Base-by-base conservation (phyloP, 1,140 invertebrate genomes). In the Halyomorpha halys region DNA sequence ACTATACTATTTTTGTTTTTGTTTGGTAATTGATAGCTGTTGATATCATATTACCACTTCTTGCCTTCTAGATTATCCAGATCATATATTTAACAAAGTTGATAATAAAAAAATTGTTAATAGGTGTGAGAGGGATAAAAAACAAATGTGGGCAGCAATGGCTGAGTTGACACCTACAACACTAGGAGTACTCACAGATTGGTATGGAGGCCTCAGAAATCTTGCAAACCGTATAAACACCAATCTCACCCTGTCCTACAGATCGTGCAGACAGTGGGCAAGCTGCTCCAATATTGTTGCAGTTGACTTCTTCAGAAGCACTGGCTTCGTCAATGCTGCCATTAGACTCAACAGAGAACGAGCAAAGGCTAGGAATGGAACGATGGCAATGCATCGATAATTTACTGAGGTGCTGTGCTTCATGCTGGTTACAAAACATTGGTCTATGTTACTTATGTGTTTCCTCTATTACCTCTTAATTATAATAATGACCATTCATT, bases 111-210 rank as follows among this genome's bases (percentile, higher is more conserved):
- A n/a, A 49, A 6, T 2, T 21, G 19, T 19, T 49, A 49, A 49
- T 49, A 49, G 19, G 19, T 49, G 19, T 23, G 25, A 27, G 27
- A 30, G 25, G 25, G 23, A 27, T 59, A 23, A 6, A 27, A 27
- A 23, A 59, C 54, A 59, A 21, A 59, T 59, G 16, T 77, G 82
- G 70, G 77, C 82, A 13, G 81, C 82, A 30, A 85, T 85, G 83
- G 82, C 82, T 0, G 80, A 86, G 71, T 68, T 85, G 6, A 86
- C 84, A 0, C 81, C 83, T 1, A 76, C 73, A 25, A 70, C 77
- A 0, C 71, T 73, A 65, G 79, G 79, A 61, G 75, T 83, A 2
- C 73, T 83, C 6, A 69, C 75, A 6, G 77, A 84, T 66, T 71
- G 76, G 39, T 68, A 70, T 44, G 72, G 71, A 18, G 73, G 74